Evolutionary conservation across 2,797 vertebrate species (phyloP).

Genomic region (Hyperoplus immaculatus): DNA sequence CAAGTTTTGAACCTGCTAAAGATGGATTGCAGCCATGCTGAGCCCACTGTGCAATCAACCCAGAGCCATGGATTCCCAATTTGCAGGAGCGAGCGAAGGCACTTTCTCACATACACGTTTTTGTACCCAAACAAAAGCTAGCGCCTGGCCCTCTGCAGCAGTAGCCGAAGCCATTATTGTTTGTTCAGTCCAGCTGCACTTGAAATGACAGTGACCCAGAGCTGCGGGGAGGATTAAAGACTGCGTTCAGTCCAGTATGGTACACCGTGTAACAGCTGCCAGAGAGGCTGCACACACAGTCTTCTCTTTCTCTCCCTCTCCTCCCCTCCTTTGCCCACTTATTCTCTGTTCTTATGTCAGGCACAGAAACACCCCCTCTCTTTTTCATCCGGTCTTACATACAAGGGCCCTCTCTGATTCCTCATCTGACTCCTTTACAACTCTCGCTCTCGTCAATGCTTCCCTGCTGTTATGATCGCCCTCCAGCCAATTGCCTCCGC

Average conservation of each 20-base stretch:
- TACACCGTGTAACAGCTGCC: slow-evolving; percentile 58
- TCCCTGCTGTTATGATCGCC: slow-evolving; percentile 29
- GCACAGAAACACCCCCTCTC: slow-evolving; percentile 42
- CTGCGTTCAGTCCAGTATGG: slow-evolving; percentile 34
- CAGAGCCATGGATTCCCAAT: slow-evolving; percentile 49
- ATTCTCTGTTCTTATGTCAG: slow-evolving; percentile 47
- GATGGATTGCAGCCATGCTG: slow-evolving; percentile 67
- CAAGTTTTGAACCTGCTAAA: slow-evolving; percentile 65
- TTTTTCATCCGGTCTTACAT: slow-evolving; percentile 47
- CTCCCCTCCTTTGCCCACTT: slow-evolving; percentile 16
- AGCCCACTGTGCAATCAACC: slow-evolving; percentile 54
- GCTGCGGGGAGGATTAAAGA: slow-evolving; percentile 70
- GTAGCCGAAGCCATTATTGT: slow-evolving; percentile 58
- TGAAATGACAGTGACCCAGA: slow-evolving; percentile 73
- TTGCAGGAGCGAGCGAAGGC: slow-evolving; percentile 39
- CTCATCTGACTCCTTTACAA: slow-evolving; percentile 34
- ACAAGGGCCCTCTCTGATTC: slow-evolving; percentile 53
- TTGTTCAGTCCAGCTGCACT: slow-evolving; percentile 74
- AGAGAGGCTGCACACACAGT: slow-evolving; percentile 39
- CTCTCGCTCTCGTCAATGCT: slow-evolving; percentile 20
- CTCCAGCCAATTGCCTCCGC: slow-evolving; percentile 30
- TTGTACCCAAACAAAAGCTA: slow-evolving; percentile 51
- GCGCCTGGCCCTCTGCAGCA: slow-evolving; percentile 48
- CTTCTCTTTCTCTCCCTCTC: slow-evolving; percentile 6
- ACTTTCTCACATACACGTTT: slow-evolving; percentile 49